These are phyloP conservation scores for Sus scrofa DNA, from an alignment of 2,113 vertebrate genomes.

Conservation along the genomic window T2T-Sscrofa CM000818.6:78922501-78923000, in stretches of 20 bases:
- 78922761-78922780: neutral
- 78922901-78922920: neutral
- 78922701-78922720: neutral
- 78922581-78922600: neutral
- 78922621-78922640: neutral
- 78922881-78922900: neutral
- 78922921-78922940: neutral
- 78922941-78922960: neutral
- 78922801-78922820: neutral
- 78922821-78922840: neutral
- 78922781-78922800: neutral
- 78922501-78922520: conserved; percentile 40
- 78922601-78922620: neutral
- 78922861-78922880: neutral
- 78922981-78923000: neutral
- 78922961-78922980: neutral
- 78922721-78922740: conserved; percentile 7
- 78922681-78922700: neutral
- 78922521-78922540: neutral
- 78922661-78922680: conserved; percentile 15
- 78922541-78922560: neutral
- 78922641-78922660: neutral
- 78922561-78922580: neutral
- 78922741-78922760: conserved; percentile 49
- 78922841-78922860: neutral